Base-by-base conservation (phyloP, 1,140 invertebrate genomes). In the Globodera ellingtonae region DNA sequence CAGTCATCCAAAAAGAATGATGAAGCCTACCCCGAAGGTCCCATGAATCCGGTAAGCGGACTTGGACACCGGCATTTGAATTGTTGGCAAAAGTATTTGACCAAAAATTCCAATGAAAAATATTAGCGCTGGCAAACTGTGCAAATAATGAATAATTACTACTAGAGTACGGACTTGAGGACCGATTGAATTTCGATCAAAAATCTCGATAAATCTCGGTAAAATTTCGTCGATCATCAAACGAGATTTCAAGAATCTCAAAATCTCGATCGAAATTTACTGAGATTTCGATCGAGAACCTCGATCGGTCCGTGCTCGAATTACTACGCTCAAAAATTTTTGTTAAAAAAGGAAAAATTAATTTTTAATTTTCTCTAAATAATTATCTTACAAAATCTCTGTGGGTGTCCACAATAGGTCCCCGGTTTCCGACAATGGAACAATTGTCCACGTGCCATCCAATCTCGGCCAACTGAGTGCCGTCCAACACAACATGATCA, bases 11-110 rank as follows among this genome's bases (percentile, higher is more conserved):
- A 94, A 44, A 97, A 91, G 94, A 93, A 90, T 98, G 95, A 0
- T 95, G 96, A 83, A 94, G 95, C 88, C 96, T 96, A 89, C 96
- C 94, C 87, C 96, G 94, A 84, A 97, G 96, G 84, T 96, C 93
- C 94, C 95, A 97, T 10, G 96, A 94, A 87, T 97, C 97, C 0
- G 96, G 95, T 15, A 98, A 89, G 0, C 92, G 91, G 3, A 98
- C 91, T 86, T 95, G 93, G 80, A 98, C 93, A 21, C 95, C 95
- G 44, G 94, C 94, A 50, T 92, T 92, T 75, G 90, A 90, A 89
- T 98, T 98, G 83, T 94, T 91, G 86, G 95, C 94, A 59, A 96
- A 92, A 0, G 94, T 94, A 82, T 94, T 94, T 85, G 95, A 94
- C 90, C 94, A 93, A 50, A 98, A 89, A 46, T 94, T 92, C 92